These are phyloP conservation scores for Leucoraja ocellata DNA, from an alignment of 2,797 vertebrate genomes.

Conservation along the genomic window DNA sequence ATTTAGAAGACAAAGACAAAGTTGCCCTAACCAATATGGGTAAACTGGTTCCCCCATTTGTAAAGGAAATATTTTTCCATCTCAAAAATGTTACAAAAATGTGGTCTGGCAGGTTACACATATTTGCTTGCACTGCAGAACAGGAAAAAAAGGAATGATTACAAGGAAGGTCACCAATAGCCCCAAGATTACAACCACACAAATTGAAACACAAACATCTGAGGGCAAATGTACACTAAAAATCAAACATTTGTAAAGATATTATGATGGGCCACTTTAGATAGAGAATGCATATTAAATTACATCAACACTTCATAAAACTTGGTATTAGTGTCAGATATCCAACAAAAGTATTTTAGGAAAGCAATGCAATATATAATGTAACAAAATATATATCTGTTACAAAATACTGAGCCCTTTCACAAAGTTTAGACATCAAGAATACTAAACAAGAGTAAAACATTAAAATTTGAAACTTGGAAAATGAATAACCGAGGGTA, in stretches of 20 bases:
- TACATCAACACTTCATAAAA: constrained; percentile 9
- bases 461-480: neutral
- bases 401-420: constrained; percentile 37
- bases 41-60: neutral
- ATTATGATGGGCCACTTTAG: neutral
- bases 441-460: neutral
- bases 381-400: constrained; percentile 28
- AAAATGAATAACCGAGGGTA: constrained; percentile 2
- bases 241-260: neutral
- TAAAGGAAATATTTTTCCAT: neutral
- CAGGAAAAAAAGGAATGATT: neutral
- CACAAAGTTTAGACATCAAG: constrained; percentile 2
- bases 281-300: neutral
- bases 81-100: neutral
- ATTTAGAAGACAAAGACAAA: constrained; percentile 25
- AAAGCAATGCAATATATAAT: constrained; percentile 11
- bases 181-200: neutral
- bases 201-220: neutral
- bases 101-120: neutral
- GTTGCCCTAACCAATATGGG: neutral
- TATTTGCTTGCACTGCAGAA: neutral
- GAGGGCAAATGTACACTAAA: neutral
- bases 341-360: constrained; percentile 34
- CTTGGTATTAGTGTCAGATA: constrained; percentile 17
- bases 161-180: neutral